These are phyloP conservation scores for Antennarius striatus DNA, from an alignment of 2,113 vertebrate species.

Conservation along the genomic window DNA sequence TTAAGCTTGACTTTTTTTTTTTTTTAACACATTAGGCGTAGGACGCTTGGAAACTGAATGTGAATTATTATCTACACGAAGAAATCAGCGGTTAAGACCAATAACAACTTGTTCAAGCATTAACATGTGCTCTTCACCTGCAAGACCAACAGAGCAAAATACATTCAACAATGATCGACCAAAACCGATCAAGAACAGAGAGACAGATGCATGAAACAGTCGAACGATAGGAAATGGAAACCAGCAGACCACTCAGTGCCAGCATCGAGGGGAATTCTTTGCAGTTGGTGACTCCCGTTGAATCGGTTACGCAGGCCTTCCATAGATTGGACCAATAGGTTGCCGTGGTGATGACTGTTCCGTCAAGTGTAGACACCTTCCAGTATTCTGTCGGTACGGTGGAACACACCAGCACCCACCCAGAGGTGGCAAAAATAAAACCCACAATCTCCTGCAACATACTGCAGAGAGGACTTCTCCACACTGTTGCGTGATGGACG, in stretches of 20 bases:
- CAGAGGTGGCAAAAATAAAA: slow-evolving; percentile 83
- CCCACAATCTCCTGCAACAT: slow-evolving; percentile 87
- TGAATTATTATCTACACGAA: neutral
- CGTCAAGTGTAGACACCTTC: slow-evolving; percentile 92
- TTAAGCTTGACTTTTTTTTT: slow-evolving; percentile 2
- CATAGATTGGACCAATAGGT: slow-evolving; percentile 93
- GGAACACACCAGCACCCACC: slow-evolving; percentile 91
- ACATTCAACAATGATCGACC: neutral
- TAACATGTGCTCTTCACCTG: neutral
- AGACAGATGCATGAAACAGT: neutral
- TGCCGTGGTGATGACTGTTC: slow-evolving; percentile 94
- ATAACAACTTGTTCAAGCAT: neutral
- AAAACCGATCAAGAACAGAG: neutral
- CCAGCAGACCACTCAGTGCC: slow-evolving; percentile 89
- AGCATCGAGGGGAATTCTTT: slow-evolving; percentile 95
- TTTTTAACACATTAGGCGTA: neutral
- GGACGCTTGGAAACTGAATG: neutral
- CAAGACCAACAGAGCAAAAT: neutral
- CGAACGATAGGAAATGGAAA: slow-evolving; percentile 6
- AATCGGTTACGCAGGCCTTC: slow-evolving; percentile 95
- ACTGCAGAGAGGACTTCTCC: slow-evolving; percentile 31
- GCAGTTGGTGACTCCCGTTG: slow-evolving; percentile 94
- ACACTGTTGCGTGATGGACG: neutral
- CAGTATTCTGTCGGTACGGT: slow-evolving; percentile 93
- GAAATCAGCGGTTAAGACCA: neutral